Percentiles rank a stretch among this genome's conserved stretches.
Conservation (phyloP, 2,888 invertebrate species). For the Prosopocoilus inquinatus region DNA sequence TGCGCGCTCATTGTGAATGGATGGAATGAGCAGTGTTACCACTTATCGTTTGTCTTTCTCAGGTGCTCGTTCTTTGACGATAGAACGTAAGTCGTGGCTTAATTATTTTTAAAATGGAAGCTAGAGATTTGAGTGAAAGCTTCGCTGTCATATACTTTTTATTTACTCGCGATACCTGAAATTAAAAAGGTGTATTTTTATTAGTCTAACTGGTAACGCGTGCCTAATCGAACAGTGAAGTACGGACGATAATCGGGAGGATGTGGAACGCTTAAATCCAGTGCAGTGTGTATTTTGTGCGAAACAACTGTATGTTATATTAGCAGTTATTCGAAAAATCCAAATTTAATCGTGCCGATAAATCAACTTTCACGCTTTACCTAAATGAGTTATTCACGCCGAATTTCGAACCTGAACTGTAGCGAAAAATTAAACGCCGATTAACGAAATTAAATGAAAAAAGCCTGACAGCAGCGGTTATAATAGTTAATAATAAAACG, state of each 20-base stretch:
- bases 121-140: constrained; percentile 41
- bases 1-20: constrained; percentile 14
- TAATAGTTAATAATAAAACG: constrained; percentile 20
- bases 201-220: too few species aligned
- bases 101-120: constrained; percentile 26
- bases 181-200: constrained; percentile 18
- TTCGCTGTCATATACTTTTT: constrained; percentile 37
- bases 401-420: too few species aligned
- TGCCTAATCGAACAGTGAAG: too few species aligned
- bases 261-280: too few species aligned
- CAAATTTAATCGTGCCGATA: constrained; percentile 11
- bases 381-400: constrained; percentile 10
- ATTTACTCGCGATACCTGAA: constrained; percentile 40
- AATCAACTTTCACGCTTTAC: constrained; percentile 9
- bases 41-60: constrained; percentile 17
- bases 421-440: constrained; percentile 1
- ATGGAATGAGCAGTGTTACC: constrained; percentile 12
- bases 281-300: too few species aligned
- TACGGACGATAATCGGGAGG: too few species aligned
- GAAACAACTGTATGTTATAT: constrained; percentile 11
- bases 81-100: constrained; percentile 19
- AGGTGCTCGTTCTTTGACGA: neutral
- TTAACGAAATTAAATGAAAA: constrained; percentile 3
- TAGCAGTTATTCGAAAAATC: constrained; percentile 8
- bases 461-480: constrained; percentile 15